Evolutionary conservation across 2,888 invertebrate species (phyloP), one percentile per base, ranked within the genome.

Genomic region (Coelinius sp.): DNA sequence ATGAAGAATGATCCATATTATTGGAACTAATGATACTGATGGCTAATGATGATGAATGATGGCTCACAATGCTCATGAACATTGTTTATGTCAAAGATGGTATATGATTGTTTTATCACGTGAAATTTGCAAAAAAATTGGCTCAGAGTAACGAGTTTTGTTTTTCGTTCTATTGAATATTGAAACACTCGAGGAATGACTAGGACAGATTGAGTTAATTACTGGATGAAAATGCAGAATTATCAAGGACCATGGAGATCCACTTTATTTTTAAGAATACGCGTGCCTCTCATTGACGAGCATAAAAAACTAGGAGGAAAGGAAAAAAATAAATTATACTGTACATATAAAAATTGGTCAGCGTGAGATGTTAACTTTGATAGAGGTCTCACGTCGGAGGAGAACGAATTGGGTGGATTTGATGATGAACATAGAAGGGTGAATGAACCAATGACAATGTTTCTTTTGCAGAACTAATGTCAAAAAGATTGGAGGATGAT

Each of bases 21-120:
- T 67, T 62, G 49, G 44, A 67, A 66, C 67, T 71, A 71, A 71
- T 67, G 66, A 71, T 67, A 67, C 49, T 46, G 66, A 62, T 67
- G 66, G 46, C 52, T 62, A 71, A 67, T 71, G 65, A 52, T 38
- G 59, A 67, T 56, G 71, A 71, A 62, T 71, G 38, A 62, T 46
- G 20, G 46, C 17, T 8, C 14, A 4, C 8, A 8, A 20, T 7
- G n/a, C 17, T 7, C 20, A 20, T 20, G 46, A 20, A 49, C 8
- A 20, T 49, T 49, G 46, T 20, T 49, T 6, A 49, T 44, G n/a
- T 44, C 44, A 44, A n/a, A 44, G 44, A 44, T 44, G 12, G 46
- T 6, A 17, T 2, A 20, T n/a, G n/a, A n/a, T n/a, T n/a, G n/a
- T n/a, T n/a, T n/a, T n/a, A n/a, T 49, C 20, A 49, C 14, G 20